Base-by-base conservation (phyloP, 2,888 invertebrate species). In the Amitus sp. region DNA sequence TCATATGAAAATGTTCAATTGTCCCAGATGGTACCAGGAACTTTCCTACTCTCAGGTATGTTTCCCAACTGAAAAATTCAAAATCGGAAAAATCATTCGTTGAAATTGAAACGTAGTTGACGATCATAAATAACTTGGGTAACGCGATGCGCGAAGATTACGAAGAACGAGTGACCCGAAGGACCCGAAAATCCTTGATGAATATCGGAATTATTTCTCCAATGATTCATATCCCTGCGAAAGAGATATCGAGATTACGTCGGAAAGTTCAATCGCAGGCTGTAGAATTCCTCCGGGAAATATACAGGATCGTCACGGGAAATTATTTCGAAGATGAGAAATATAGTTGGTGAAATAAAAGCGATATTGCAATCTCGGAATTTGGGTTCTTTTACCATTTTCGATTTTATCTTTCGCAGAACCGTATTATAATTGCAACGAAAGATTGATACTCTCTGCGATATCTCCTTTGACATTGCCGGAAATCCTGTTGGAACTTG, bases 381-480 rank as follows among this genome's bases (percentile, higher is more conserved):
- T 33, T 9, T 3, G 3, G n/a, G 5, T n/a, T 33, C n/a, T 42
- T 42, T 42, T 39, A 40, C 28, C 23, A 20, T 47, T 52, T 37
- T 49, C 7, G 34, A 17, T 46, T 52, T 46, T 28, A 57, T 57
- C 49, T 17, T 42, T 68, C 65, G n/a, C 49, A 80, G 79, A 74
- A 55, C 57, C 64, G n/a, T 7, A 51, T 34, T 82, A 81, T n/a
- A 71, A 70, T 28, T 75, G 75, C 55, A 77, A 76, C 17, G 78
- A 80, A 51, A 73, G 74, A 62, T 73, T 82, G 17, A 73, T 80
- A 30, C 53, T 82, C 50, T 76, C 82, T n/a, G 73, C 73, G 0
- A 80, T 82, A 20, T 78, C 79, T 30, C 76, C 79, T 47, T 65
- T 81, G 37, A 73, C 77, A 7, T 62, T 82, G 20, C 77, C 80